Evolutionary conservation across 2,888 invertebrate genomes (phyloP), one percentile per base, ranked within the genome.

Genomic region (Cabera pusaria): DNA sequence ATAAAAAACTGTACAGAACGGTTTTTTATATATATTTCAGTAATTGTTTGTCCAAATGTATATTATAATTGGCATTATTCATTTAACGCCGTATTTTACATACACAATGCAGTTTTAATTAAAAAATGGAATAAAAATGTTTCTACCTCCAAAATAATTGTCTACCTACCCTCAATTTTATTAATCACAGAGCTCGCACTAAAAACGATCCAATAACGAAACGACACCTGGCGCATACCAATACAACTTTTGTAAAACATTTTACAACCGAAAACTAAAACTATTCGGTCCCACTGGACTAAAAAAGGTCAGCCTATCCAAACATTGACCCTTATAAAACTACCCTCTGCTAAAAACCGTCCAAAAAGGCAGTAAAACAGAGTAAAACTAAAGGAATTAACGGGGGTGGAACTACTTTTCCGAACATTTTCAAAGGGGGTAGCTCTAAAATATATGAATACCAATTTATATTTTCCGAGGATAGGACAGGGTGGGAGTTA

Each of bases 301-400:
- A 87, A 88, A 88, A 87, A 88, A 88, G 88, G 87, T 83, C 73
- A 70, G 70, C 84, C 87, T 85, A 86, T 82, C 86, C 84, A 87
- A 88, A 88, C 87, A 88, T 45, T 62, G 70, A 85, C 88, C 87
- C 86, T 83, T 86, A 84, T 85, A 83, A 83, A 82, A 78, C 75
- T 77, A 69, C 72, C 65, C 58, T 42, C 49, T 49, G 58, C 69
- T 80, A 84, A 87, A 87, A 86, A 86, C 72, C 73, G 63, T 72
- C 84, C 86, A 84, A 87, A 87, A 88, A 86, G 86, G 84, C 83
- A 75, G 82, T 88, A 88, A 87, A 88, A 88, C 87, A 83, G 82
- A 75, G 82, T 87, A 88, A 87, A 88, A 88, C 87, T 87, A 85
- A 84, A 79, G 87, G 86, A 86, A 87, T 86, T 87, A 88, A 59